Percentiles rank a stretch among this genome's conserved stretches.
phyloP scores from a whole-genome alignment of 1,140 invertebrate genomes.

The Rhopalosiphum padi region DNA sequence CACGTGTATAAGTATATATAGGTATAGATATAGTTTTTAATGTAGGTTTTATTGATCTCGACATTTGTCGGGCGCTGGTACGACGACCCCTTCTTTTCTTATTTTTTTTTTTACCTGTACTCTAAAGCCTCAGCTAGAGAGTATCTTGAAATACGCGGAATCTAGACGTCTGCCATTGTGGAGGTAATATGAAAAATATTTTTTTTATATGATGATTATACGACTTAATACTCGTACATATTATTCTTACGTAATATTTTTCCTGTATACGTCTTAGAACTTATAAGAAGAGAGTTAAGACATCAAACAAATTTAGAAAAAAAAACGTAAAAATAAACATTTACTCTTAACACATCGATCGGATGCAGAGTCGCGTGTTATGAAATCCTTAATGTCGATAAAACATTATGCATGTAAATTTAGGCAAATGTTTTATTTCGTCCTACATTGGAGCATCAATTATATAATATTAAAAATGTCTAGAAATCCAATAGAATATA shows the following conservation, averaged over 20 bases:
- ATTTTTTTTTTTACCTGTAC: slow-evolving; percentile 47
- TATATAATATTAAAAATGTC: too few species aligned
- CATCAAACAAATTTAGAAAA: not conserved
- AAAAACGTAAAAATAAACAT: not conserved
- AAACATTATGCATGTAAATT: not conserved
- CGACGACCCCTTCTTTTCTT: slow-evolving; percentile 52
- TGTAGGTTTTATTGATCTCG: slow-evolving; percentile 57
- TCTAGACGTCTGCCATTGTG: not conserved
- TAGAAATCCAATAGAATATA: too few species aligned
- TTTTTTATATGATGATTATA: not conserved
- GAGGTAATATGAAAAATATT: not conserved
- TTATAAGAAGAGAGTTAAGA: not conserved
- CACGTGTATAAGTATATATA: slow-evolving; percentile 47
- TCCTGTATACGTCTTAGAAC: not conserved
- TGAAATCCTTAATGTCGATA: not conserved
- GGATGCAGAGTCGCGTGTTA: not conserved
- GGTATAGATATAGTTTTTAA: slow-evolving; percentile 56
- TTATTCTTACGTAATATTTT: not conserved
- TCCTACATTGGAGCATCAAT: too few species aligned
- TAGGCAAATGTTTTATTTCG: too few species aligned
- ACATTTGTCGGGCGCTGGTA: slow-evolving; percentile 54
- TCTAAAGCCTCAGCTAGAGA: not conserved
- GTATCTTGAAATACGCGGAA: slow-evolving; percentile 17
- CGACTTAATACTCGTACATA: not conserved
- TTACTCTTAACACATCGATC: not conserved